Evolutionary conservation across 1,140 invertebrate species (phyloP).

Genomic region (Hirudo medicinalis): DNA sequence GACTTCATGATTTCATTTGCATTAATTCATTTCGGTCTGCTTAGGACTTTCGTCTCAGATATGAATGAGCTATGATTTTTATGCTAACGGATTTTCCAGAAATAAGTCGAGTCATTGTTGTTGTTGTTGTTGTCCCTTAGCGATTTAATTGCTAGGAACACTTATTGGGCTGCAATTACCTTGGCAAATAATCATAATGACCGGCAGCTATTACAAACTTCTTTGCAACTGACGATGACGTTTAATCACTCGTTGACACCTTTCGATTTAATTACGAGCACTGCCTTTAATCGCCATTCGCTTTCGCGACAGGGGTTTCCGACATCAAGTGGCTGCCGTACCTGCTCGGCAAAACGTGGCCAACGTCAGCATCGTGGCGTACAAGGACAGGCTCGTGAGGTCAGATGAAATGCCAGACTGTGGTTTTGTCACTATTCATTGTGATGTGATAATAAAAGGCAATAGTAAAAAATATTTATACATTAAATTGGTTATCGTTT

Average conservation of each 20-base stretch:
- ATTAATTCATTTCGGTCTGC: not conserved
- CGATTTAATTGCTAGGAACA: no score
- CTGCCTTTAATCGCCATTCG: no score
- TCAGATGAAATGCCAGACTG: not conserved
- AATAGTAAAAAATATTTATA: no score
- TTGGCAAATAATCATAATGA: slow-evolving; percentile 30
- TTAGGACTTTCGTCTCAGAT: not conserved
- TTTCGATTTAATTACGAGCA: no score
- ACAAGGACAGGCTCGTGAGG: slow-evolving; percentile 23
- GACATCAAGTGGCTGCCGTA: slow-evolving; percentile 20
- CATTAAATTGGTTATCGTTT: no score
- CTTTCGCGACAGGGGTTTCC: slow-evolving; percentile 17
- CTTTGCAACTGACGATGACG: slow-evolving; percentile 19
- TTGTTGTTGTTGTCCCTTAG: not conserved
- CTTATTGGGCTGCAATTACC: no score
- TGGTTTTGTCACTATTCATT: no score
- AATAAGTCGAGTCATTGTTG: not conserved
- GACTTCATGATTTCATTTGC: not conserved
- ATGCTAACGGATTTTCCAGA: not conserved
- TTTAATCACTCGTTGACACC: not conserved
- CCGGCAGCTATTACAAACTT: slow-evolving; percentile 41
- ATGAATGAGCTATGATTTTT: slow-evolving; percentile 1
- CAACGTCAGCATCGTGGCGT: slow-evolving; percentile 11
- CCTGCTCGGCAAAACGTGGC: slow-evolving; percentile 22
- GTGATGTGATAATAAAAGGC: no score